A percentile compares a stretch with the other conserved stretches of the same genome.
phyloP scores from a whole-genome alignment of 2,113 vertebrate species.

The Cepphus grylle region DNA sequence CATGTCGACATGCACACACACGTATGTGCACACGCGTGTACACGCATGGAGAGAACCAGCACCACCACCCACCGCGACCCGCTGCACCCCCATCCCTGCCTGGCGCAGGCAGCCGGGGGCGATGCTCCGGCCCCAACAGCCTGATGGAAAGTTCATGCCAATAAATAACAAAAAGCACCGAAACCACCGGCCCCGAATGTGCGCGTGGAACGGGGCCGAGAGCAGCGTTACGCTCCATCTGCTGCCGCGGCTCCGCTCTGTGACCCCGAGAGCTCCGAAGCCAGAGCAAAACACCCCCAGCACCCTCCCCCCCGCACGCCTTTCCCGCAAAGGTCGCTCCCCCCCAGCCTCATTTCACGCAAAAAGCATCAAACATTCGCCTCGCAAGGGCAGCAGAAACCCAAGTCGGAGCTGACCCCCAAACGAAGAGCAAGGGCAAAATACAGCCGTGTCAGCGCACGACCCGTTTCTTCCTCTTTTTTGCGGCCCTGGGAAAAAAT shows the following conservation, averaged over 20 bases:
- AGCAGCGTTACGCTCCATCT: background rate
- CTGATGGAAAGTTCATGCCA: rapidly evolving
- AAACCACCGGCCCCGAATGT: background rate
- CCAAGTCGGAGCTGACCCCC: background rate
- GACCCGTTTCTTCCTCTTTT: slow-evolving; percentile 11
- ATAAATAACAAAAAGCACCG: background rate
- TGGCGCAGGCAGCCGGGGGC: background rate
- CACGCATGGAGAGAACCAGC: rapidly evolving
- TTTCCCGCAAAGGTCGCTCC: rapidly evolving
- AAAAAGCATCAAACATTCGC: background rate
- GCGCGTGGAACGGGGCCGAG: background rate
- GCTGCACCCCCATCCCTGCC: background rate
- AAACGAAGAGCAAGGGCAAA: slow-evolving; percentile 35
- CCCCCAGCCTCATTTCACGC: background rate
- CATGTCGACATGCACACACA: rapidly evolving
- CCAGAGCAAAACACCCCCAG: background rate
- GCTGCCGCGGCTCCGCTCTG: background rate
- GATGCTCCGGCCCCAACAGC: background rate
- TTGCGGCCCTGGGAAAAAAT: slow-evolving; percentile 40
- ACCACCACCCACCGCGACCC: background rate
- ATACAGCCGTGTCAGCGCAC: background rate
- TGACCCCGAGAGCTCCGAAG: rapidly evolving
- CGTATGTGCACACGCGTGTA: rapidly evolving
- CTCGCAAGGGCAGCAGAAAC: background rate
- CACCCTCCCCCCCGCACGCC: background rate